These are phyloP conservation scores for Takifugu rubripes DNA, from an alignment of 2,797 vertebrate species.

Conservation along the genomic window DNA sequence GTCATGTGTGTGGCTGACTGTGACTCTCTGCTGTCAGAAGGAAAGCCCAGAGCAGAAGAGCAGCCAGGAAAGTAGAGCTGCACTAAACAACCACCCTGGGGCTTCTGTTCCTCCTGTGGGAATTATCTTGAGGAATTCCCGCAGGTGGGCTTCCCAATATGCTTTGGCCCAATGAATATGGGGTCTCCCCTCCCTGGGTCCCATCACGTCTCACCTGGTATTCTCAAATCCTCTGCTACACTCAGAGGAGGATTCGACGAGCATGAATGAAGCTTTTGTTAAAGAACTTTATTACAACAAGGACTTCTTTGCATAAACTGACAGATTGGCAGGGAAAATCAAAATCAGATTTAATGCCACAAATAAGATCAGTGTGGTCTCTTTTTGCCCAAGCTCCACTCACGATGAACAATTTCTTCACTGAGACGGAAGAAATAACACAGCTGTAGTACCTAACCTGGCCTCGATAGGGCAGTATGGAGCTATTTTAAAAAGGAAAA, in stretches of 20 bases:
- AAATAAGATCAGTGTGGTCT: not conserved
- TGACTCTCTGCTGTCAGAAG: conserved; percentile 50
- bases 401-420: not conserved
- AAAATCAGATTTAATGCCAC: conserved; percentile 2
- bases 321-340: not conserved
- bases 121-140: conserved; percentile 49
- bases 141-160: conserved; percentile 46
- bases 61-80: conserved; percentile 31
- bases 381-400: not conserved
- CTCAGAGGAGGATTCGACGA: conserved; percentile 10
- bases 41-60: conserved; percentile 58
- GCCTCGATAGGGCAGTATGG: conserved; percentile 31
- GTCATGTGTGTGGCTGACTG: conserved; percentile 42
- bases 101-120: conserved; percentile 9
- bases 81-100: not conserved
- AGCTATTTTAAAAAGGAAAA: conserved; percentile 3
- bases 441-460: conserved; percentile 13
- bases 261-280: conserved; percentile 54
- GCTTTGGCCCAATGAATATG: conserved; percentile 22
- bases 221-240: conserved; percentile 41
- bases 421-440: not conserved
- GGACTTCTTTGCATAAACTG: conserved; percentile 11
- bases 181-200: conserved; percentile 22
- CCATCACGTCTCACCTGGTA: conserved; percentile 43
- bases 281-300: conserved; percentile 8